These are phyloP conservation scores for Rambutsinella grinnellia DNA, from an alignment of 2,888 invertebrate species.

Conservation along the genomic window DNA sequence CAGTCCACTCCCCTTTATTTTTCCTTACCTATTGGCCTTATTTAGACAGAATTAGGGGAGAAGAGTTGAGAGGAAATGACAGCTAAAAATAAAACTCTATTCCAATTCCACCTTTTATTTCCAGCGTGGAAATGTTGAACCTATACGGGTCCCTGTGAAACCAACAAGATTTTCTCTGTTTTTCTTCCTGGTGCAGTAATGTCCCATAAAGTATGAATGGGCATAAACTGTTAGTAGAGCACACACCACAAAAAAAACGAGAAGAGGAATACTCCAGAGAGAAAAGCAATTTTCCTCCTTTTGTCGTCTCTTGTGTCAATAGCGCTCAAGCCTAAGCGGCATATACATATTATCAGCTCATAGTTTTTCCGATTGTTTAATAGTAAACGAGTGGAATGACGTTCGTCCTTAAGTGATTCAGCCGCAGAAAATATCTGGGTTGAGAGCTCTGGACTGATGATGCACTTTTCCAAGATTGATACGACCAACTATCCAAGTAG, in stretches of 20 bases:
- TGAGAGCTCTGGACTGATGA: no score
- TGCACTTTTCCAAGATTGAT: no score
- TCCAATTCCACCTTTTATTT: background rate
- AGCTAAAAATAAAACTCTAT: background rate
- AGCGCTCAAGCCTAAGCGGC: background rate
- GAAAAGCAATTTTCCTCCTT: background rate
- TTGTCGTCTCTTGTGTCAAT: background rate
- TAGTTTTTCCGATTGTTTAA: background rate
- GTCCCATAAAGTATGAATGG: background rate
- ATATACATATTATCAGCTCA: background rate
- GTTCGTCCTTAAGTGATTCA: background rate
- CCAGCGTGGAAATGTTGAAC: background rate
- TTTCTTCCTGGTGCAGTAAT: background rate
- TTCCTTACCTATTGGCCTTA: background rate
- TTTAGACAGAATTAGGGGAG: background rate
- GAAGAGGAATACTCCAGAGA: background rate
- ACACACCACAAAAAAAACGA: background rate
- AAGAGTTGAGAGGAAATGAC: background rate
- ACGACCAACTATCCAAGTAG: no score
- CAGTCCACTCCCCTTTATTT: background rate
- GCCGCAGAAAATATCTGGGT: no score
- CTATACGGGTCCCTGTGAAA: no score
- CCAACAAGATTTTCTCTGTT: background rate
- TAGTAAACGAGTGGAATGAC: background rate
- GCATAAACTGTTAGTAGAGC: background rate